These are phyloP conservation scores for Amblyornis subalaris DNA, from an alignment of 2,113 vertebrate genomes.

Conservation along the genomic window DNA sequence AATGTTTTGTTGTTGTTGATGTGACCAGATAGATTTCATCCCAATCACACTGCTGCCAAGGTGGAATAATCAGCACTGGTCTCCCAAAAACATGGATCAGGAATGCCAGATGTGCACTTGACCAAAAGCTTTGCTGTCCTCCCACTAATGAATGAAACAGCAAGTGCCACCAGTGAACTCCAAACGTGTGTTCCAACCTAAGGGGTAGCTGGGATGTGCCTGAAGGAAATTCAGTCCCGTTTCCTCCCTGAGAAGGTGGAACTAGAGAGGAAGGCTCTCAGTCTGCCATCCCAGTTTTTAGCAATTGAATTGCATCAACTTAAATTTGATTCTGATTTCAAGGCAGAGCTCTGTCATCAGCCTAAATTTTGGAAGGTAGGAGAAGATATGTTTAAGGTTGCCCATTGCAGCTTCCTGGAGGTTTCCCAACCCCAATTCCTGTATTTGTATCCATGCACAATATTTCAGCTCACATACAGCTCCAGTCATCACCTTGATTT, in stretches of 20 bases:
- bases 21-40: not conserved
- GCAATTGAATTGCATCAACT: not conserved
- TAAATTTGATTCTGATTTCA: not conserved
- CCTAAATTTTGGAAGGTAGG: not conserved
- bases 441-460: not conserved
- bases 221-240: not conserved
- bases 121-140: not conserved
- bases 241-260: not conserved
- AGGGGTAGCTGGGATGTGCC: not conserved
- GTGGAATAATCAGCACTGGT: not conserved
- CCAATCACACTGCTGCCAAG: not conserved
- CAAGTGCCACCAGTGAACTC: not conserved
- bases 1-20: not conserved
- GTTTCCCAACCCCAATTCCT: slow-evolving; percentile 28
- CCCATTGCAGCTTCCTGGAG: slow-evolving; percentile 31
- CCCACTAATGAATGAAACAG: accelerated
- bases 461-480: slow-evolving; percentile 21
- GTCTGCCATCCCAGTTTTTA: not conserved
- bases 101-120: not conserved
- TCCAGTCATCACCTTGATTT: slow-evolving; percentile 39
- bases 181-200: accelerated
- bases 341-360: not conserved
- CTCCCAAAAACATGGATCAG: not conserved
- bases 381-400: not conserved
- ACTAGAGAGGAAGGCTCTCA: not conserved